Evolutionary conservation across 2,113 vertebrate species (phyloP).

Genomic region (Cyphomyrus plagiostoma): DNA sequence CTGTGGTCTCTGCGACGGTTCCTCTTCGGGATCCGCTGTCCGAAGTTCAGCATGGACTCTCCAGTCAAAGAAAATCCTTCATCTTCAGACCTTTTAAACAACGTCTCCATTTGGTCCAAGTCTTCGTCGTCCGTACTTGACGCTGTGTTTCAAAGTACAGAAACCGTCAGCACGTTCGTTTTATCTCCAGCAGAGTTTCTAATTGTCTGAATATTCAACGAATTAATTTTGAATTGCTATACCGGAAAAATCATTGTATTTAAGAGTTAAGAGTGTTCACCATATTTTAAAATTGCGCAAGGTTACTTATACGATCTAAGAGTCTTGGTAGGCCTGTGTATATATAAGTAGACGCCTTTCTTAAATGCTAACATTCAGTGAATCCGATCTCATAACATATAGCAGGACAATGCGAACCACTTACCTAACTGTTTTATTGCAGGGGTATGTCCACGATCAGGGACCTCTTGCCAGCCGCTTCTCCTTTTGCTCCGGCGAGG

Average conservation of each 20-base stretch:
- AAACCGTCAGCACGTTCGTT: neutral
- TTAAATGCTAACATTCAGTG: neutral
- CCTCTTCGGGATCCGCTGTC: constrained; percentile 20
- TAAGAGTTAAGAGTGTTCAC: neutral
- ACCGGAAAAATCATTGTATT: neutral
- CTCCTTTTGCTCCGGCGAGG: constrained; percentile 61
- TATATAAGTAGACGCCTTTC: neutral
- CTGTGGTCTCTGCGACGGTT: constrained; percentile 8
- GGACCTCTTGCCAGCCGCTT: constrained; percentile 66
- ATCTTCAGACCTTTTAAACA: constrained; percentile 50
- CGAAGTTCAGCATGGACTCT: constrained; percentile 22
- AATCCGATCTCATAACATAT: neutral
- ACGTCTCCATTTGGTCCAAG: constrained; percentile 58
- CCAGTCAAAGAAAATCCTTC: constrained; percentile 49
- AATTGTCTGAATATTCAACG: neutral
- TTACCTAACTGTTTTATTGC: neutral
- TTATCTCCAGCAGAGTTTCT: neutral
- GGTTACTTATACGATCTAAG: neutral
- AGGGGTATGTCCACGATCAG: neutral
- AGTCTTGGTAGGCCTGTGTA: neutral
- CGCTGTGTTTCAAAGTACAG: constrained; percentile 19
- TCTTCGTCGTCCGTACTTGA: constrained; percentile 43
- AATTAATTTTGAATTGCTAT: neutral
- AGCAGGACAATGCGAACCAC: neutral
- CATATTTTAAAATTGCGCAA: neutral